phyloP scores from a whole-genome alignment of 2,888 invertebrate species.

The Mesochorus sp. region DNA sequence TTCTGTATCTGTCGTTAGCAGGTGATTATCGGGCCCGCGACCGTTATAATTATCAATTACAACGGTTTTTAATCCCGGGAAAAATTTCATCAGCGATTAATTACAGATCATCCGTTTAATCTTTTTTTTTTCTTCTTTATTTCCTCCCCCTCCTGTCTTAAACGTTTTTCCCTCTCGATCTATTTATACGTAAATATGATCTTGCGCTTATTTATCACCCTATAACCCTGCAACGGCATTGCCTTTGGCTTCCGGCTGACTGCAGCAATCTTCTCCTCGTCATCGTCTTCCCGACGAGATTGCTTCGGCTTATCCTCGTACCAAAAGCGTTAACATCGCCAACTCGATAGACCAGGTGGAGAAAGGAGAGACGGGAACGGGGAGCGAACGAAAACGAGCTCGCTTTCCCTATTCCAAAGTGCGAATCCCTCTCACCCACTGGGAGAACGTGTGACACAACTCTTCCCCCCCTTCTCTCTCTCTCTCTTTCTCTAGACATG shows the following conservation, averaged over 20 bases:
- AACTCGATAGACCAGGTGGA: conserved; percentile 47
- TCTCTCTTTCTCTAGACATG: no score
- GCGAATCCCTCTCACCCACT: conserved; percentile 45
- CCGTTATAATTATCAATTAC: no score
- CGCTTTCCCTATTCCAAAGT: conserved; percentile 44
- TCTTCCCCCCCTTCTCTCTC: no score
- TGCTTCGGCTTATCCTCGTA: conserved; percentile 46
- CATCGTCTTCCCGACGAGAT: conserved; percentile 41
- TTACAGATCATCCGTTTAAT: no score
- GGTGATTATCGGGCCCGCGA: no score
- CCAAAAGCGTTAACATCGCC: conserved; percentile 36
- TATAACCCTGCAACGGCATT: conserved; percentile 1
- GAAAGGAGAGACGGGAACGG: conserved; percentile 33
- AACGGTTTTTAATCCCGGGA: no score
- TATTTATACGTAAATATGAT: no score
- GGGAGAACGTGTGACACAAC: conserved; percentile 29
- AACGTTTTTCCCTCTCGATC: no score
- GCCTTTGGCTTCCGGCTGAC: conserved; percentile 38
- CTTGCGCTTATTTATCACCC: conserved; percentile 5
- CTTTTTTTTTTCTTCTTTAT: no score
- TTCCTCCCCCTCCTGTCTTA: no score
- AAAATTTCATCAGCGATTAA: no score
- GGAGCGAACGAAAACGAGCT: neutral
- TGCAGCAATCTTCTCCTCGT: conserved; percentile 52
- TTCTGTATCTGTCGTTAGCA: no score